Evolutionary conservation across 2,113 vertebrate genomes (phyloP).

Genomic region (Lophochroa leadbeateri): DNA sequence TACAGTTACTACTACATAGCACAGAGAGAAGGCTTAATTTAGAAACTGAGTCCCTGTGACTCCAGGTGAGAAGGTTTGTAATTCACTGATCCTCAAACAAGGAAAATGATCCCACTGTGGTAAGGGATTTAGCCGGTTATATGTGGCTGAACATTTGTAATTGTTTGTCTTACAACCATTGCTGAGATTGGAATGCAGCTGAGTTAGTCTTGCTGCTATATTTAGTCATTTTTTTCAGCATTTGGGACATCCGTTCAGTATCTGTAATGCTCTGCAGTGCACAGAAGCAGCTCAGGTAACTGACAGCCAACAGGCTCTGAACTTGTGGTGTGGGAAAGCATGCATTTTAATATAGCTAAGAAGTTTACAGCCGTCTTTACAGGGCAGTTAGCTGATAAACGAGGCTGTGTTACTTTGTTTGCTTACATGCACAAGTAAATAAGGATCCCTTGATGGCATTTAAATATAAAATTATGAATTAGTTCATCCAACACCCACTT

Average conservation of each 20-base stretch:
- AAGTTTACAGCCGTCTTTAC: background rate
- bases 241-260: background rate
- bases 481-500: background rate
- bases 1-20: background rate
- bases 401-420: background rate
- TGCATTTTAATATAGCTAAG: background rate
- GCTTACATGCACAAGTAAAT: background rate
- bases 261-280: background rate
- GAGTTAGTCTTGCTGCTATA: background rate
- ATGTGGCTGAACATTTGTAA: background rate
- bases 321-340: background rate
- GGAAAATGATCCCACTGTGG: background rate
- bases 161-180: background rate
- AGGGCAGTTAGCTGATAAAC: background rate
- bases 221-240: background rate
- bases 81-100: background rate
- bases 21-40: slow-evolving; percentile 21
- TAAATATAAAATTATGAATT: background rate
- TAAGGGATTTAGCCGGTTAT: background rate
- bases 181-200: background rate
- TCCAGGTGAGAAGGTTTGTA: slow-evolving; percentile 3
- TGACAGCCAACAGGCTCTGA: background rate
- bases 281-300: background rate
- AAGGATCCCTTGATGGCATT: background rate
- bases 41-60: background rate